These are phyloP conservation scores for Phenganax stokvisi DNA, from an alignment of 92 coral and sea anemone genomes.

Conservation along the genomic window DNA sequence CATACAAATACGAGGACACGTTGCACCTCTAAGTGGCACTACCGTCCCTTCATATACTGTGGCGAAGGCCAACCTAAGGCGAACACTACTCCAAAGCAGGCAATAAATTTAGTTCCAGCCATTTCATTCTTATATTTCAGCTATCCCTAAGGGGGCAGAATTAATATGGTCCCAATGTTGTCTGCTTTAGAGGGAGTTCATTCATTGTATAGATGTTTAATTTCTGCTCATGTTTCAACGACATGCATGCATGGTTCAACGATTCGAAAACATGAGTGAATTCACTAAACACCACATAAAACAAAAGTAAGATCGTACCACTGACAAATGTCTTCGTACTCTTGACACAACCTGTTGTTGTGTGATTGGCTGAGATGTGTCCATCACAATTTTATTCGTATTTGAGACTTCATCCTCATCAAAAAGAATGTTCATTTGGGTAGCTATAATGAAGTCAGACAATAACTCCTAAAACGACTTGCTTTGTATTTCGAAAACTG, in stretches of 20 bases:
- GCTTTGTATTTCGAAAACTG: neutral
- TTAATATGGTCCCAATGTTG: neutral
- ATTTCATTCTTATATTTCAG: neutral
- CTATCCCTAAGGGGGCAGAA: neutral
- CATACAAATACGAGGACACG: no score
- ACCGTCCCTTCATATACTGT: no score
- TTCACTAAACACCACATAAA: neutral
- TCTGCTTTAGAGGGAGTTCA: no score
- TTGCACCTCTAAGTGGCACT: no score
- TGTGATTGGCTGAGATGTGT: conserved; percentile 60
- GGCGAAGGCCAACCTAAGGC: no score
- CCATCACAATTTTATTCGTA: conserved; percentile 67
- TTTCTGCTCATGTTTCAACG: no score
- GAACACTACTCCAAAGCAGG: no score
- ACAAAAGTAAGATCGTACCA: conserved; percentile 51
- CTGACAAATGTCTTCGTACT: conserved; percentile 81
- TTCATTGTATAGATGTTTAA: no score
- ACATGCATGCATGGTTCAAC: no score
- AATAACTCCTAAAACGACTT: neutral
- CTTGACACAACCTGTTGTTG: conserved; percentile 63
- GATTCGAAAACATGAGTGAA: no score
- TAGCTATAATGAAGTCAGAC: conserved; percentile 57
- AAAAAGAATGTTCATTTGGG: conserved; percentile 74
- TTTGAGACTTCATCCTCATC: conserved; percentile 61
- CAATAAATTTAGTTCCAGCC: no score